Evolutionary conservation across 2,888 invertebrate genomes (phyloP).

Genomic region (Polylopha cassiicola): DNA sequence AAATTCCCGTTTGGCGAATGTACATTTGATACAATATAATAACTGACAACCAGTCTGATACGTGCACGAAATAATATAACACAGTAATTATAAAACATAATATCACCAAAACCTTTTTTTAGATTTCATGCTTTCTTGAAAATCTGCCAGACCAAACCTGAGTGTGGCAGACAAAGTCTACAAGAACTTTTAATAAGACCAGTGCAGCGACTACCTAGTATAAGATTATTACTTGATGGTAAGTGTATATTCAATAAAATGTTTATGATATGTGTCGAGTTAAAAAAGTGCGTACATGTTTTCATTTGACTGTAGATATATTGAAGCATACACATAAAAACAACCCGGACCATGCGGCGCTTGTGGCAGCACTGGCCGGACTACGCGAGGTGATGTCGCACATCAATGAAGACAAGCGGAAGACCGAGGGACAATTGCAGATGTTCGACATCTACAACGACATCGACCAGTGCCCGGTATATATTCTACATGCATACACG

Average conservation of each 20-base stretch:
- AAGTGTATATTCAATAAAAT: slow-evolving; percentile 37
- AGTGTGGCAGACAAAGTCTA: slow-evolving; percentile 96
- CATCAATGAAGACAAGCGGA: slow-evolving; percentile 98
- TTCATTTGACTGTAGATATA: slow-evolving; percentile 81
- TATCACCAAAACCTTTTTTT: slow-evolving; percentile 31
- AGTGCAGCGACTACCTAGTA: slow-evolving; percentile 97
- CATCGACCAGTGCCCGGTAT: slow-evolving; percentile 97
- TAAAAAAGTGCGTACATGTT: slow-evolving; percentile 11
- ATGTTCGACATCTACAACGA: slow-evolving; percentile 99
- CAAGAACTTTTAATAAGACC: slow-evolving; percentile 98
- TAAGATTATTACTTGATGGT: slow-evolving; percentile 95
- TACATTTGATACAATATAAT: too few species aligned
- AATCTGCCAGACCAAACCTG: slow-evolving; percentile 94
- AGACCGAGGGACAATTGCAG: slow-evolving; percentile 95
- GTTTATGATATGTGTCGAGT: not conserved
- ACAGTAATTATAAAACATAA: not conserved
- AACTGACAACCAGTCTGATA: too few species aligned
- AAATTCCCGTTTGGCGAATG: too few species aligned
- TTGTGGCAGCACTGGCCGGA: slow-evolving; percentile 90
- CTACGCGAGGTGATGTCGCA: slow-evolving; percentile 96
- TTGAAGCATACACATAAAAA: slow-evolving; percentile 92
- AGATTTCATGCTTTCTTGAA: slow-evolving; percentile 98
- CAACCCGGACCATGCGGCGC: slow-evolving; percentile 90
- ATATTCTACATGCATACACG: slow-evolving; percentile 25
- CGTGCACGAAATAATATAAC: not conserved